Evolutionary conservation across 2,888 invertebrate genomes (phyloP).

Genomic region (Melinaea marsaeus): DNA sequence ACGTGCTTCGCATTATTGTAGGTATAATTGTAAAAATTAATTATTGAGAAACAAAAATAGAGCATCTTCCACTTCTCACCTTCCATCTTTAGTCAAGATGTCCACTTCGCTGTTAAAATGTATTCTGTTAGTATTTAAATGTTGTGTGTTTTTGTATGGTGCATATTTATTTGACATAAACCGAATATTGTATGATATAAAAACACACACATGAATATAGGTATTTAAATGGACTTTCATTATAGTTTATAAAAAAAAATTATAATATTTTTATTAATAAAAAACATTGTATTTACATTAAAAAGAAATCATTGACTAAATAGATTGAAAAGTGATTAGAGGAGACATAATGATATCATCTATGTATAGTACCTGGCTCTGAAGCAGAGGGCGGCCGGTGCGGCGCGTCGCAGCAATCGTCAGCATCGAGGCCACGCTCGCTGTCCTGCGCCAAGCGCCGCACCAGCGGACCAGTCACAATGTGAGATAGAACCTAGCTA

Average conservation of each 20-base stretch:
- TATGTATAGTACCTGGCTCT: conserved; percentile 60
- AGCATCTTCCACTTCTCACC: conserved; percentile 50
- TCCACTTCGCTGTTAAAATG: conserved; percentile 65
- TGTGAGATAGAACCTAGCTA: conserved; percentile 76
- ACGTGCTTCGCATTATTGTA: conserved; percentile 43
- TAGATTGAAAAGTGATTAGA: conserved; percentile 1
- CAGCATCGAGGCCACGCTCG: conserved; percentile 74
- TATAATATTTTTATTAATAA: background rate
- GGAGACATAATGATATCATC: conserved; percentile 18
- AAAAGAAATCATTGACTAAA: background rate
- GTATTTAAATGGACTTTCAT: no score
- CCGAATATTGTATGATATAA: no score
- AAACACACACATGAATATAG: no score
- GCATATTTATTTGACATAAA: background rate
- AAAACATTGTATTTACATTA: background rate
- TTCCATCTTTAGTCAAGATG: conserved; percentile 53
- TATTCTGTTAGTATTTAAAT: conserved; percentile 48
- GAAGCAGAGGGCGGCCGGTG: conserved; percentile 74
- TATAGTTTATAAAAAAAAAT: background rate
- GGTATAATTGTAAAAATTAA: conserved; percentile 25
- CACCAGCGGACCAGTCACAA: conserved; percentile 78
- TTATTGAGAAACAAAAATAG: conserved; percentile 20
- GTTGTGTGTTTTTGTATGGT: conserved; percentile 30
- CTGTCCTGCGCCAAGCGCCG: conserved; percentile 78
- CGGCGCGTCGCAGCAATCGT: conserved; percentile 75